These are phyloP conservation scores for Gobio gobio DNA, from an alignment of 2,113 vertebrate species.

Conservation along the genomic window DNA sequence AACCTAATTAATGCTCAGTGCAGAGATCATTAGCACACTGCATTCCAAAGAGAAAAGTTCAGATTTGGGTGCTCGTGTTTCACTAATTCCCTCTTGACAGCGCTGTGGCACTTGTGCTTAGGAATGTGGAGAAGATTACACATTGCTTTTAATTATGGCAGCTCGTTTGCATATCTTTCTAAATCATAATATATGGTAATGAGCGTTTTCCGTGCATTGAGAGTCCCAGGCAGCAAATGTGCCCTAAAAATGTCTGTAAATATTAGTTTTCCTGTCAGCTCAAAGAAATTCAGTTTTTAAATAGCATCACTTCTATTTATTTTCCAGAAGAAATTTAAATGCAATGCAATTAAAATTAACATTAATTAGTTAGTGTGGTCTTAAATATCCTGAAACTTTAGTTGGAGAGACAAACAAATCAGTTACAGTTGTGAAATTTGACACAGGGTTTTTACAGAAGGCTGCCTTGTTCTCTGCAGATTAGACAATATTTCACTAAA, in stretches of 20 bases:
- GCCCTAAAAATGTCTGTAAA: slow-evolving; percentile 64
- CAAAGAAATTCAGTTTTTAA: slow-evolving; percentile 39
- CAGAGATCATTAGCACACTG: slow-evolving; percentile 43
- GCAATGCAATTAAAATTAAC: slow-evolving; percentile 30
- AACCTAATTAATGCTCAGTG: slow-evolving; percentile 49
- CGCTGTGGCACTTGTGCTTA: slow-evolving; percentile 36
- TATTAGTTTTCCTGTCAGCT: slow-evolving; percentile 61
- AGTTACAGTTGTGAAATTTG: slow-evolving; percentile 3
- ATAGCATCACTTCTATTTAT: slow-evolving; percentile 36
- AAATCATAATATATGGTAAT: slow-evolving; percentile 65
- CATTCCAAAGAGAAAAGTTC: slow-evolving; percentile 43
- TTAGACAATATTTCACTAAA: not conserved
- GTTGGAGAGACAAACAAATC: not conserved
- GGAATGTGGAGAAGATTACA: slow-evolving; percentile 52
- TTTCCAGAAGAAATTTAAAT: slow-evolving; percentile 29
- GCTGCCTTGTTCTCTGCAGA: not conserved
- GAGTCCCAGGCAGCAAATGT: slow-evolving; percentile 53
- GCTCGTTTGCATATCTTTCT: slow-evolving; percentile 63
- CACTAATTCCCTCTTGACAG: slow-evolving; percentile 61
- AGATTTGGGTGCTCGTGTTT: slow-evolving; percentile 49
- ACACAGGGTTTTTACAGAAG: not conserved
- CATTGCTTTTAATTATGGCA: slow-evolving; percentile 62
- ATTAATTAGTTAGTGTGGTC: slow-evolving; percentile 24
- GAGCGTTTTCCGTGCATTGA: slow-evolving; percentile 56
- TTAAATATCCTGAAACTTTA: slow-evolving; percentile 1